Evolutionary conservation across 1,140 invertebrate genomes (phyloP).

Genomic region (Hylaeus anthracinus): DNA sequence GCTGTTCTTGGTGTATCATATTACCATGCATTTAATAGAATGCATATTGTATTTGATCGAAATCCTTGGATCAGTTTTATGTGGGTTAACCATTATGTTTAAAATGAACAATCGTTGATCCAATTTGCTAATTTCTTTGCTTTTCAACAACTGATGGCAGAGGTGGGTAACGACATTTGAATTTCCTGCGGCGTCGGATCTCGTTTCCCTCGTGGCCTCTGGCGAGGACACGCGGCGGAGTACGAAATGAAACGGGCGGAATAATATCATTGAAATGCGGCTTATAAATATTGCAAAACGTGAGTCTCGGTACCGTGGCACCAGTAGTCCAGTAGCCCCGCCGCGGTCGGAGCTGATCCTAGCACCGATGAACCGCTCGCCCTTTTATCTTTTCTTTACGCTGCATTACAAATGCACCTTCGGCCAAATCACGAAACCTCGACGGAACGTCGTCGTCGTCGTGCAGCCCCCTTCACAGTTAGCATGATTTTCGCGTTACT

Average conservation of each 20-base stretch:
- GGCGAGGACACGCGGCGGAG: conserved; percentile 10
- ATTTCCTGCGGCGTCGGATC: conserved; percentile 43
- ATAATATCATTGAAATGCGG: conserved; percentile 69
- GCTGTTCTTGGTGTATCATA: too few species aligned
- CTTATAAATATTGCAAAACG: conserved; percentile 70
- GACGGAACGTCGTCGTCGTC: conserved; percentile 3
- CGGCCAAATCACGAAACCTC: conserved; percentile 48
- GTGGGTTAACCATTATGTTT: too few species aligned
- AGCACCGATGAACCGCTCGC: conserved; percentile 63
- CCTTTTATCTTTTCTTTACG: conserved; percentile 64
- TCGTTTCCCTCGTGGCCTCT: not conserved
- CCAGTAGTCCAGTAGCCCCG: not conserved
- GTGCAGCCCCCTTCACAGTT: conserved; percentile 10
- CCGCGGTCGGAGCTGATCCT: conserved; percentile 57
- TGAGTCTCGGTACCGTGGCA: conserved; percentile 25
- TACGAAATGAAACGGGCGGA: conserved; percentile 56
- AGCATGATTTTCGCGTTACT: conserved; percentile 61
- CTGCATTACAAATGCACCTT: conserved; percentile 60
- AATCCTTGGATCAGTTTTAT: too few species aligned
- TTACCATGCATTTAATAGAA: too few species aligned
- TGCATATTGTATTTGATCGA: too few species aligned
- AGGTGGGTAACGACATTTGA: conserved; percentile 13
- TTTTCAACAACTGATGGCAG: not conserved
- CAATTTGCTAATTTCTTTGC: not conserved
- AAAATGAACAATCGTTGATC: too few species aligned